Percentiles rank a stretch among this genome's conserved stretches.
phyloP scores from a whole-genome alignment of 2,113 vertebrate genomes.

The Lucifuga dentata region DNA sequence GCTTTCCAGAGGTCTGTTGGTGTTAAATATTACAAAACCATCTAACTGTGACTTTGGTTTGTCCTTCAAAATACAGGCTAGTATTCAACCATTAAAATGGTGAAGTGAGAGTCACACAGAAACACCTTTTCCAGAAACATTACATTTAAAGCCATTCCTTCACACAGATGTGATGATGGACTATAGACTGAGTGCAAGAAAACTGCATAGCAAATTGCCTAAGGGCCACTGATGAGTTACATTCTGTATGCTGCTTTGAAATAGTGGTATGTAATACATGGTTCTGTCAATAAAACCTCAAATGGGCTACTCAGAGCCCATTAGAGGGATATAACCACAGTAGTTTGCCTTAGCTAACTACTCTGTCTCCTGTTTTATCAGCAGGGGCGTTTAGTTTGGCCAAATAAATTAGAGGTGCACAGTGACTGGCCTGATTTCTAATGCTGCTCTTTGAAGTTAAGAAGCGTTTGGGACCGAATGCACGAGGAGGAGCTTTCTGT shows the following conservation, averaged over 20 bases:
- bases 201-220: slow-evolving; percentile 52
- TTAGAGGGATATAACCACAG: slow-evolving; percentile 10
- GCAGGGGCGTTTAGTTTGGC: slow-evolving; percentile 29
- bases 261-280: slow-evolving; percentile 42
- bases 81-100: no score
- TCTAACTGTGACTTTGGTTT: no score
- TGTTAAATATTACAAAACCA: no score
- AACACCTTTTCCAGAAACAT: slow-evolving; percentile 32
- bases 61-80: no score
- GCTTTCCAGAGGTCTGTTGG: no score
- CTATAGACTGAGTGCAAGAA: no score
- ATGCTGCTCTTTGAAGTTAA: slow-evolving; percentile 54
- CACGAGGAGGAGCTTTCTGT: slow-evolving; percentile 23
- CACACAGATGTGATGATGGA: slow-evolving; percentile 37
- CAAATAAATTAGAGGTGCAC: slow-evolving; percentile 55
- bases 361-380: slow-evolving; percentile 45
- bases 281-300: slow-evolving; percentile 49
- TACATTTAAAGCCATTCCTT: slow-evolving; percentile 43
- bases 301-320: slow-evolving; percentile 24
- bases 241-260: slow-evolving; percentile 41
- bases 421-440: slow-evolving; percentile 45
- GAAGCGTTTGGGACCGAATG: slow-evolving; percentile 5
- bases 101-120: slow-evolving; percentile 39
- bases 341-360: slow-evolving; percentile 11
- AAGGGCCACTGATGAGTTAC: slow-evolving; percentile 26